A percentile compares a stretch with the other conserved stretches of the same genome.
These are phyloP conservation scores for Solea solea DNA, from an alignment of 2,113 vertebrate species.

Conservation along the genomic window DNA sequence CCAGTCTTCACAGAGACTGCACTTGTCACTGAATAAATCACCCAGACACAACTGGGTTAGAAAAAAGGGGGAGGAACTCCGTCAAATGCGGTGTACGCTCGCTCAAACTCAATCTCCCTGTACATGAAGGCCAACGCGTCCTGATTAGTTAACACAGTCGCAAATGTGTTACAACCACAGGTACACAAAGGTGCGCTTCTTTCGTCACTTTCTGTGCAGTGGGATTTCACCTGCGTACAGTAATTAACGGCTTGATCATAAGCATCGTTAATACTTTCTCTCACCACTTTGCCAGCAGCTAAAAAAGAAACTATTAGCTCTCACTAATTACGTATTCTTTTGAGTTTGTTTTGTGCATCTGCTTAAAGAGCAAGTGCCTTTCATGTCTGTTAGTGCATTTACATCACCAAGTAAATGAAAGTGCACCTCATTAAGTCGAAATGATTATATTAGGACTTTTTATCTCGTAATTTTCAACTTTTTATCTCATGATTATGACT, in stretches of 20 bases:
- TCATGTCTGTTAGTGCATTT: background rate
- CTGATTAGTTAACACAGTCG: no score
- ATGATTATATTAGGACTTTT: no score
- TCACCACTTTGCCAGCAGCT: background rate
- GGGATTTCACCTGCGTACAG: constrained; percentile 23
- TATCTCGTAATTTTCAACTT: no score
- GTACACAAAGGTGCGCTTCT: no score
- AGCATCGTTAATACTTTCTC: constrained; percentile 23
- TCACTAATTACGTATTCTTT: constrained; percentile 10
- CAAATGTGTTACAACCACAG: no score
- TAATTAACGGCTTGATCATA: constrained; percentile 48
- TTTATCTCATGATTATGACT: no score
- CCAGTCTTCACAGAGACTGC: constrained; percentile 64
- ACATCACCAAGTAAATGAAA: background rate
- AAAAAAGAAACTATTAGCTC: no score
- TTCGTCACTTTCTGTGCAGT: no score
- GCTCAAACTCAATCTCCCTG: background rate
- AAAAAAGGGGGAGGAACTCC: constrained; percentile 31
- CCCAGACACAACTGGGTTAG: constrained; percentile 74
- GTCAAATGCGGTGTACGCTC: background rate
- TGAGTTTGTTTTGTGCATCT: constrained; percentile 9
- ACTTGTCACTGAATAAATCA: constrained; percentile 77
- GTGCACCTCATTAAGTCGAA: background rate
- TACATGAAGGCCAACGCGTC: background rate
- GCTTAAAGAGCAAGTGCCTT: background rate